A percentile compares a stretch with the other conserved stretches of the same genome.
phyloP scores from a whole-genome alignment of 2,113 vertebrate genomes.

The Bubalus kerabau region DNA sequence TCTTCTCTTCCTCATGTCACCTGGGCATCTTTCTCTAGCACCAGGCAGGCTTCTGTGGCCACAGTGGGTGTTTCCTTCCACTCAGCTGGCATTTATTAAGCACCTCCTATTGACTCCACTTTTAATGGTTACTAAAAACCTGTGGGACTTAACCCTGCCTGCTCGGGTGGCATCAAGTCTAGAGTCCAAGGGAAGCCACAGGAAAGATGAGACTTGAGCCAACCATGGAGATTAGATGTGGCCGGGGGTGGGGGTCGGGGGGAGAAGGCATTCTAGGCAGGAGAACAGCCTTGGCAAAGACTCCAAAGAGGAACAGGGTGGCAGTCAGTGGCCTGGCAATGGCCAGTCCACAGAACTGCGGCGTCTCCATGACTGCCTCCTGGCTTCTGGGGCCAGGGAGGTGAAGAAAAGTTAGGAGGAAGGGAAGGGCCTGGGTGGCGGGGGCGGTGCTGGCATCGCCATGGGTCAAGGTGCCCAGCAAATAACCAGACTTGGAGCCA shows the following conservation, averaged over 20 bases:
- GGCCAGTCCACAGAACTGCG: neutral
- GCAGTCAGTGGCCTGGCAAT: neutral
- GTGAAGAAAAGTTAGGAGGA: neutral
- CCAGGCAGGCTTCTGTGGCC: accelerated
- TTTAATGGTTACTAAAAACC: neutral
- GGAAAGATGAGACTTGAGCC: neutral
- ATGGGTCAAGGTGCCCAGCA: neutral
- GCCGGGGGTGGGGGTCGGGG: accelerated
- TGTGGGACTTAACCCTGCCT: neutral
- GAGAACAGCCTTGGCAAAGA: neutral
- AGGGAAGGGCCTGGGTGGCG: accelerated
- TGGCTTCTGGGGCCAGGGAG: neutral
- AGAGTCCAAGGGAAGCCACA: neutral
- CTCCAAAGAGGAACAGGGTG: neutral
- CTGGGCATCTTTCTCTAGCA: neutral
- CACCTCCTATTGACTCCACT: neutral
- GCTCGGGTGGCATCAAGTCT: neutral
- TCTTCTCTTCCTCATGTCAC: neutral
- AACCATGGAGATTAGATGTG: neutral
- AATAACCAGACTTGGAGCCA: neutral
- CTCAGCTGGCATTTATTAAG: neutral
- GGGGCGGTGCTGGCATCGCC: neutral
- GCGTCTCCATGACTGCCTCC: neutral
- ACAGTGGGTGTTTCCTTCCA: neutral
- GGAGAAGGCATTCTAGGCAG: neutral